Evolutionary conservation across 1,140 invertebrate species (phyloP).

Genomic region (Leptinotarsa texana): DNA sequence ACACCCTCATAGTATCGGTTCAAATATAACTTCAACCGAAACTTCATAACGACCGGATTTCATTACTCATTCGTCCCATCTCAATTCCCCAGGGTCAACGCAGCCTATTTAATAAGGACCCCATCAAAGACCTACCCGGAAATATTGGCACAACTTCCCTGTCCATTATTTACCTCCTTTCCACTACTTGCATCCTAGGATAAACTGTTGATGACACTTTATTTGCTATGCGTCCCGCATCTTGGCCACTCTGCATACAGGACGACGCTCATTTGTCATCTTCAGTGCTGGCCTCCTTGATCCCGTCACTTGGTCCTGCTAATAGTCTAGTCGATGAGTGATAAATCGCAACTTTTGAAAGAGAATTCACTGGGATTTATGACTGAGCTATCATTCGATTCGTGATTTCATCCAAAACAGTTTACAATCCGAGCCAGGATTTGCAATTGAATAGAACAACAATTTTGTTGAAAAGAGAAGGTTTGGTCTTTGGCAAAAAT

Average conservation of each 20-base stretch:
- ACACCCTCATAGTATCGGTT: not conserved
- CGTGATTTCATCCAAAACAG: too few relatives aligned
- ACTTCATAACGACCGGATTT: constrained; percentile 3
- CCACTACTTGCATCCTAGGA: constrained; percentile 19
- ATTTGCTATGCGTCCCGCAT: constrained; percentile 34
- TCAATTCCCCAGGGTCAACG: not conserved
- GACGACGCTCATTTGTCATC: constrained; percentile 34
- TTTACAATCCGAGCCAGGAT: too few relatives aligned
- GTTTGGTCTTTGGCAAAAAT: too few relatives aligned
- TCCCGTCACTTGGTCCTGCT: not conserved
- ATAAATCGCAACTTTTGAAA: not conserved
- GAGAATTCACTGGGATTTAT: too few relatives aligned
- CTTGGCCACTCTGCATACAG: constrained; percentile 32
- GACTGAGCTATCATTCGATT: too few relatives aligned
- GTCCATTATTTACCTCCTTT: constrained; percentile 10
- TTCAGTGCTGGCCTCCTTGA: constrained; percentile 19
- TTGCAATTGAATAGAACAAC: too few relatives aligned
- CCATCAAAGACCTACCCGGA: not conserved
- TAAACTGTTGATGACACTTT: constrained; percentile 29
- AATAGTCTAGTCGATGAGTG: constrained; percentile 19
- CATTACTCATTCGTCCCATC: not conserved
- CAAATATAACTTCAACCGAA: not conserved
- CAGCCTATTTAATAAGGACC: not conserved
- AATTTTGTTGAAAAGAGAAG: too few relatives aligned
- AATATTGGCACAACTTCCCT: constrained; percentile 2